Evolutionary conservation across 2,113 vertebrate genomes (phyloP), one percentile per base, ranked within the genome.

Genomic region (Copsychus sechellarum): DNA sequence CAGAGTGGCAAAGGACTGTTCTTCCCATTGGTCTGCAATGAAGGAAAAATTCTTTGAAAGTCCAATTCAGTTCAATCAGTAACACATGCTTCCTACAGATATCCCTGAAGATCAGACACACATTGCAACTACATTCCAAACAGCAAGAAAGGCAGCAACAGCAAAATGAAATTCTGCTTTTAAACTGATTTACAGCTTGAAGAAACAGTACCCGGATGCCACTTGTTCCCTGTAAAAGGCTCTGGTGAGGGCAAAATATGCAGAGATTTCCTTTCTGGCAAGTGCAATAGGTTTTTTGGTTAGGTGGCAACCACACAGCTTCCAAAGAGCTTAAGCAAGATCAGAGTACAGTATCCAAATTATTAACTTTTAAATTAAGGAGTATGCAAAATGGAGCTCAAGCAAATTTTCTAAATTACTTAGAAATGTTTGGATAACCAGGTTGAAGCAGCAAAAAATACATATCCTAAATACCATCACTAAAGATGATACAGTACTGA

Each of bases 111-210:
- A 88, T 83, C 83, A 94, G 58, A 53, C 58, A 76, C 50, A 70
- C 47, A 50, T 18, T 82, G 38, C 81, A 87, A 34, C 50, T 38
- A 42, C 43, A 83, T 94, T 93, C 79, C 67, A 79, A 83, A 86
- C 21, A 85, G 50, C 45, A 1, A 31, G 79, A 66, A 85, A 91
- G 40, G 51, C 74, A 62, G 43, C 33, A 81, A 74, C 6, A 90
- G 56, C n/a, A 81, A 94, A 91, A 91, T 36, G 2, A 73, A 96
- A 90, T 78, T 92, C 54, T 78, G 48, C 60, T 67, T 69, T 85
- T 62, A 92, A 91, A 58, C 58, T 69, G 43, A 81, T 84, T 91
- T 88, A 88, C 23, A 90, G 54, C 50, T 81, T 77, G 78, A 89
- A 92, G 83, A 82, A 92, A 56, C 38, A 66, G 14, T 38, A 89